Evolutionary conservation across 2,797 vertebrate species (phyloP), one percentile per base, ranked within the genome.

Genomic region (Arrhamphus sclerolepis): DNA sequence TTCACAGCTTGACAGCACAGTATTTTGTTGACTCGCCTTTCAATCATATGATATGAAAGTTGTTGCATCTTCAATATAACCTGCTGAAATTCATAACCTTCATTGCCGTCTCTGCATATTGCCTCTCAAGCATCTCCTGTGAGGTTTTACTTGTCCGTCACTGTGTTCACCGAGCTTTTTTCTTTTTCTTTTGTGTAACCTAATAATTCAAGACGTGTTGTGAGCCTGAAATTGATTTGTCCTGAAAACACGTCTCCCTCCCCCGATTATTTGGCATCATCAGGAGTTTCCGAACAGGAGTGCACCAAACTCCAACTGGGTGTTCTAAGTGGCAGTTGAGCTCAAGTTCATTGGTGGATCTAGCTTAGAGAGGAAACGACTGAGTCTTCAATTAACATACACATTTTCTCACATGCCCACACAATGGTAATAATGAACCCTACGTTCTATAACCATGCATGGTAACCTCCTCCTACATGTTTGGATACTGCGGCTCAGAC

Each of bases 201-300:
- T 63, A 77, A 83, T 82, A 62, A 76, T 85, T 80, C 62, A 66
- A 51, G 38, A 24, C 46, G 17, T 69, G 65, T 66, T 52, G 44
- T 43, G 54, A 59, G 53, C 44, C 66, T 71, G 18, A 51, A 52
- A 63, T 62, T 46, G 60, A 78, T 77, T 75, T 49, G 48, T n/a
- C 58, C 38, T 58, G 58, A 77, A 72, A 75, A 66, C 51, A 42
- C 42, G 52, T 65, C 41, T 29, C 44, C 51, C 39, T 49, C 19
- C 44, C 19, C 24, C 6, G 24, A 6, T 26, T 6, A 2, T 26
- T 26, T n/a, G n/a, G n/a, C 24, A 26, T 26, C 24, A 26, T 26
- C 24, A 6, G 28, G 60, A 46, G 75, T 77, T 56, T 70, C 65
- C 64, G 11, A 34, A 34, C 9, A 2, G 11, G 14, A 38, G 34